A percentile compares a stretch with the other conserved stretches of the same genome.
These are phyloP conservation scores for Urophycis tenuis DNA, from an alignment of 2,797 vertebrate genomes.

Conservation along the genomic window DNA sequence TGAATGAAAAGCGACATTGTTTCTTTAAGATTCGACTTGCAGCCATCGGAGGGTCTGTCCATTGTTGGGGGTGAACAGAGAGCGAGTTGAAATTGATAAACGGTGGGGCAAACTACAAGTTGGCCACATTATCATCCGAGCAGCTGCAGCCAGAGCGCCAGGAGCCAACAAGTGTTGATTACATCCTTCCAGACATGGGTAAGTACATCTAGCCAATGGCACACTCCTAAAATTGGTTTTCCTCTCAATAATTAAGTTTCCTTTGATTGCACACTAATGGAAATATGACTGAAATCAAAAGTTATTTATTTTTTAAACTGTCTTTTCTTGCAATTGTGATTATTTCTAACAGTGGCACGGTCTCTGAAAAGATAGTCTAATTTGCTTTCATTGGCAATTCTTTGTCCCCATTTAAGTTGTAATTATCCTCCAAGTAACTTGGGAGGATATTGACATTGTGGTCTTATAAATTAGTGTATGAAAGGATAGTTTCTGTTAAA, in stretches of 20 bases:
- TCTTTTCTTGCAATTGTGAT: neutral
- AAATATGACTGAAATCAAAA: conserved; percentile 2
- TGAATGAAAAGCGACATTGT: conserved; percentile 75
- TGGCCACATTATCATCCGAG: conserved; percentile 55
- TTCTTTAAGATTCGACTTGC: conserved; percentile 68
- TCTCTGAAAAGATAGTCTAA: neutral
- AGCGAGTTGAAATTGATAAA: conserved; percentile 64
- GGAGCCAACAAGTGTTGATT: conserved; percentile 43
- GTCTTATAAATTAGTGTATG: neutral
- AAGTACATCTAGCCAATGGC: conserved; percentile 41
- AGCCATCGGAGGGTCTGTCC: conserved; percentile 61
- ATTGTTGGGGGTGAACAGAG: conserved; percentile 66
- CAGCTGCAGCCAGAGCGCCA: conserved; percentile 52
- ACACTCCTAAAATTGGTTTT: neutral
- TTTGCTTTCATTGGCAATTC: neutral
- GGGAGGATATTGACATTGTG: neutral
- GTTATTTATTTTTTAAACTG: neutral
- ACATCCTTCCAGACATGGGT: conserved; percentile 71
- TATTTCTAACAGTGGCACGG: neutral
- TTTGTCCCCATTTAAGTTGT: neutral
- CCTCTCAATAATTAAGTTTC: neutral
- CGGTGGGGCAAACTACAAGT: conserved; percentile 53
- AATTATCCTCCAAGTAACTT: neutral
- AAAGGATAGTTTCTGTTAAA: neutral
- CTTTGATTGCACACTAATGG: neutral